Conservation (phyloP, 2,888 invertebrate genomes). For the Smittia aterrima region DNA sequence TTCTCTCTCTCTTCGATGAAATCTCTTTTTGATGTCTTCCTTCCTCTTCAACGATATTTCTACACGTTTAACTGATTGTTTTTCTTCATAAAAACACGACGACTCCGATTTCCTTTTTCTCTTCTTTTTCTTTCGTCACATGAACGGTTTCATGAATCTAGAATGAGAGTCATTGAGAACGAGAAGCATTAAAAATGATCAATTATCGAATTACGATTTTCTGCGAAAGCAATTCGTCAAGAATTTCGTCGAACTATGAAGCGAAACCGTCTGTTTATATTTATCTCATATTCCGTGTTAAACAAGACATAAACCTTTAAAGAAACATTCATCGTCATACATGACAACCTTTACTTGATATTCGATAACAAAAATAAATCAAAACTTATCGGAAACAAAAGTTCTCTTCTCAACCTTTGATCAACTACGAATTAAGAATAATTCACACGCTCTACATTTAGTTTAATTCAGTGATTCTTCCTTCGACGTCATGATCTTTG, state of each 20-base stretch:
- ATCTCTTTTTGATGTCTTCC: not conserved
- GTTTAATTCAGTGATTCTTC: too few species aligned
- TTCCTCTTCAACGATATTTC: not conserved
- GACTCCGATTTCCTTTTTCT: conserved; percentile 16
- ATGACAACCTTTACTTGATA: too few species aligned
- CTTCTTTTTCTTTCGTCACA: conserved; percentile 2
- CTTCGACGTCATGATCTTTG: too few species aligned
- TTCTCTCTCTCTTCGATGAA: not conserved
- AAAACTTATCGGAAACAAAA: too few species aligned
- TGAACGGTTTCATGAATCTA: conserved; percentile 23
- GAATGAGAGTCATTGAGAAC: not conserved
- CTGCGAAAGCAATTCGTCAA: conserved; percentile 9
- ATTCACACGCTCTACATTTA: too few species aligned
- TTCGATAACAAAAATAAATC: too few species aligned
- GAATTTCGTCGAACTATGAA: not conserved
- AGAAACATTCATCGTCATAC: too few species aligned
- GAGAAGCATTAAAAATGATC: conserved; percentile 20
- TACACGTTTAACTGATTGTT: not conserved
- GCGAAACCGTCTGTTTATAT: not conserved
- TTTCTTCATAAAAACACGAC: not conserved
- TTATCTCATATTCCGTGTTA: too few species aligned
- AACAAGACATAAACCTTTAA: too few species aligned
- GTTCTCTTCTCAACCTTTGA: too few species aligned
- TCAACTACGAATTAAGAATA: too few species aligned
- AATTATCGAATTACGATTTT: conserved; percentile 19